phyloP scores from a whole-genome alignment of 2,113 vertebrate species.

The Eclectus roratus region DNA sequence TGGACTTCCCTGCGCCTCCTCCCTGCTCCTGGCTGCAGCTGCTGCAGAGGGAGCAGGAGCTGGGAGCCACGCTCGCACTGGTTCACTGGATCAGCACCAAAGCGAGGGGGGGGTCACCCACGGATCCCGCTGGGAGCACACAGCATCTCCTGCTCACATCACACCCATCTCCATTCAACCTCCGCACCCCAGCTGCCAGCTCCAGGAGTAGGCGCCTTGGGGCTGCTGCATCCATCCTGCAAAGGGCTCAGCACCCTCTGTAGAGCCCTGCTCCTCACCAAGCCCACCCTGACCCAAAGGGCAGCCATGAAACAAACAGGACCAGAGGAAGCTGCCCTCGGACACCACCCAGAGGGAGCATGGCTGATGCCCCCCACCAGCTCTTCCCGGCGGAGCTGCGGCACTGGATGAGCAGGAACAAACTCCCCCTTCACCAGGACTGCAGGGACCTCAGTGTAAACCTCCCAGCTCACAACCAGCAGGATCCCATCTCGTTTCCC shows the following conservation, averaged over 20 bases:
- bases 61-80: not conserved
- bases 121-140: not conserved
- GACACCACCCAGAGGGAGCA: fast-evolving
- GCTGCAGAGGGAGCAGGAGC: not conserved
- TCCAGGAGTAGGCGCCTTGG: fast-evolving
- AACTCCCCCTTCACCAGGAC: not conserved
- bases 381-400: not conserved
- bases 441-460: not conserved
- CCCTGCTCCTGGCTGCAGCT: not conserved
- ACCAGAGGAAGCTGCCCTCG: not conserved
- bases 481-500: not conserved
- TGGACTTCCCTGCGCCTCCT: not conserved
- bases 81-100: not conserved
- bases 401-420: not conserved
- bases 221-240: not conserved
- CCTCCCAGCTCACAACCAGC: not conserved
- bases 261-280: fast-evolving
- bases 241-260: not conserved
- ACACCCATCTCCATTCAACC: not conserved
- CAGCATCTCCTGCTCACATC: not conserved
- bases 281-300: not conserved
- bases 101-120: not conserved
- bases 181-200: not conserved
- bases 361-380: not conserved
- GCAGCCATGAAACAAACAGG: not conserved